These are phyloP conservation scores for Trachelus tabidus DNA, from an alignment of 2,888 invertebrate genomes.

Conservation along the genomic window DNA sequence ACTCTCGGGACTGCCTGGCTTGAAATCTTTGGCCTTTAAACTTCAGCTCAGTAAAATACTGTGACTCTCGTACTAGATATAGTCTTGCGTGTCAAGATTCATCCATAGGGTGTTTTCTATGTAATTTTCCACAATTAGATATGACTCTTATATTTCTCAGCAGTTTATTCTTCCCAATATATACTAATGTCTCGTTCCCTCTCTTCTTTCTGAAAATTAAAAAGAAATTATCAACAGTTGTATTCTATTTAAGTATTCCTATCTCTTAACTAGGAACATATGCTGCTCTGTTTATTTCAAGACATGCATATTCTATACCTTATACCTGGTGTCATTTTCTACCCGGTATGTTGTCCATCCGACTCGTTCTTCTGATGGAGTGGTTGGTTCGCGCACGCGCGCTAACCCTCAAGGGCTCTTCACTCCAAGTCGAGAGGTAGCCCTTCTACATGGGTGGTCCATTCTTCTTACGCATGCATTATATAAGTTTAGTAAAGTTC, in stretches of 20 bases:
- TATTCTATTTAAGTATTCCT: neutral
- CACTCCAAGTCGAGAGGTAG: constrained; percentile 53
- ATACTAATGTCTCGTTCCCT: neutral
- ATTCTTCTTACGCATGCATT: constrained; percentile 62
- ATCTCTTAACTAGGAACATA: neutral
- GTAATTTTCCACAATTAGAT: neutral
- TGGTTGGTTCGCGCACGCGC: constrained; percentile 56
- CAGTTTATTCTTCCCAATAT: too few relatives aligned
- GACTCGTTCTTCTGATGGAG: constrained; percentile 55
- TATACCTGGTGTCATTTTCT: constrained; percentile 43
- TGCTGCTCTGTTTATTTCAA: neutral
- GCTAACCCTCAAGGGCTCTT: constrained; percentile 57
- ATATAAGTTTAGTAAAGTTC: constrained; percentile 34
- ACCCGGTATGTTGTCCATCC: constrained; percentile 47
- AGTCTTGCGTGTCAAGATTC: neutral
- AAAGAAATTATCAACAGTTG: neutral
- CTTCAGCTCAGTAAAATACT: neutral
- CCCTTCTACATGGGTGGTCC: constrained; percentile 63
- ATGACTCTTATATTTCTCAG: too few relatives aligned
- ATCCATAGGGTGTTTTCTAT: neutral
- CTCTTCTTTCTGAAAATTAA: neutral
- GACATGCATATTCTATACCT: neutral
- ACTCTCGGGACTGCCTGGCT: constrained; percentile 53
- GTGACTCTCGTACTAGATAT: neutral
- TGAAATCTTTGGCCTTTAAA: constrained; percentile 48